Percentiles rank a stretch among this genome's conserved stretches.
Evolutionary conservation across 2,797 vertebrate species (phyloP).

Genomic region (Enteromius afrohamiltoni): DNA sequence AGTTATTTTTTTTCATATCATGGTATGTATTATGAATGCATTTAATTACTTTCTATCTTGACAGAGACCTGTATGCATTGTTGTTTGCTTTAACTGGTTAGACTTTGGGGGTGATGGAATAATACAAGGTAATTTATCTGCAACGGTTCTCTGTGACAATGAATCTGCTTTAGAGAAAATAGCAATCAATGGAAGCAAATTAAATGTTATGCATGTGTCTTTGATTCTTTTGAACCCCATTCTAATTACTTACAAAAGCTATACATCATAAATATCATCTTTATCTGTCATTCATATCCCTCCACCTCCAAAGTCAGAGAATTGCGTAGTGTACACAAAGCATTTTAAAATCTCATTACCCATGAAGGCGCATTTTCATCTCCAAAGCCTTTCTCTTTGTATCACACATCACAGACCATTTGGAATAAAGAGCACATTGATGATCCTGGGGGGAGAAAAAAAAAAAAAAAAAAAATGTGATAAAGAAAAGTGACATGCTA

Average conservation of each 20-base stretch:
- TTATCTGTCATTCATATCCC: constrained; percentile 56
- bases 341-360: constrained; percentile 49
- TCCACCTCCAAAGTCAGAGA: constrained; percentile 18
- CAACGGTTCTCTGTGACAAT: constrained; percentile 31
- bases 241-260: constrained; percentile 67
- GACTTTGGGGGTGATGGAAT: constrained; percentile 7
- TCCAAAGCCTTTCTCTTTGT: constrained; percentile 38
- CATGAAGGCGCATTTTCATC: constrained; percentile 53
- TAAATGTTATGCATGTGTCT: constrained; percentile 67
- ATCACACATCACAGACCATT: constrained; percentile 22
- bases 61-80: background rate
- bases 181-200: constrained; percentile 55
- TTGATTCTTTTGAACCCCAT: constrained; percentile 65
- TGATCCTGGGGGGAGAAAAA: background rate
- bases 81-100: background rate
- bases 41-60: constrained; percentile 12
- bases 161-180: constrained; percentile 33
- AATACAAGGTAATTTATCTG: constrained; percentile 32
- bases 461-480: background rate
- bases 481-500: background rate
- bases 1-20: background rate
- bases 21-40: background rate
- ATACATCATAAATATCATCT: constrained; percentile 49
- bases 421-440: constrained; percentile 21
- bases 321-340: background rate